Base-by-base conservation (phyloP, 2,797 vertebrate genomes). In the Sphenodon punctatus region DNA sequence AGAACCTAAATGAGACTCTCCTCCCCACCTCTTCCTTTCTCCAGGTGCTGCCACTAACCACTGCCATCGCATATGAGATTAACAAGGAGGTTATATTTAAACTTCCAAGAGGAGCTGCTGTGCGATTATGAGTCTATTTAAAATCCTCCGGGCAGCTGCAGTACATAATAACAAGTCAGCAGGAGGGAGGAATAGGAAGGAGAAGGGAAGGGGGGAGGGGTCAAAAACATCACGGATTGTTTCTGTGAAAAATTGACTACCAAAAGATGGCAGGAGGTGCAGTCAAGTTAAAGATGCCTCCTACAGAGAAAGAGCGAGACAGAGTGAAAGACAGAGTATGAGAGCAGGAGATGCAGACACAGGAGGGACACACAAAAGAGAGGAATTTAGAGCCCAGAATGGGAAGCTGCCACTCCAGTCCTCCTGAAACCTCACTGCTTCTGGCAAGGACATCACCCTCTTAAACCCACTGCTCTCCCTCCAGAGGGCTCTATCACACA, bases 31-130 rank as follows among this genome's bases (percentile, higher is more conserved):
- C 70, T 84, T 89, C 80, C 39, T 86, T 93, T 92, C 83, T 85
- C 91, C 94, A 94, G 93, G 92, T 94, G 93, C 89, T 84, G 79
- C 69, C 79, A 78, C 58, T 80, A 43, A 14, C 58, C 51, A 82
- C 75, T 88, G 84, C 91, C 46, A 10, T 88, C 91, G 92, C 78
- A 85, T 23, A 64, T 76, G 51, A 94, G 94, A 95, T 95, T 93
- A 96, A 92, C 92, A 93, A 95, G 93, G 89, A 93, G 93, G 89
- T 93, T 96, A 94, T 95, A 96, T 95, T 95, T 95, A 96, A 95
- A 93, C 92, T 95, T 96, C 94, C 91, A 95, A 94, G 92, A 95
- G 93, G 89, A 91, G 80, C 91, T 95, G 93, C 94, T 94, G 92
- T 89, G 93, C 86, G 91, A 94, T 95, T 94, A 95, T 92, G 92